These are phyloP conservation scores for Zaprionus ghesquierei DNA, from an alignment of 1,140 invertebrate genomes.

Conservation along the genomic window DNA sequence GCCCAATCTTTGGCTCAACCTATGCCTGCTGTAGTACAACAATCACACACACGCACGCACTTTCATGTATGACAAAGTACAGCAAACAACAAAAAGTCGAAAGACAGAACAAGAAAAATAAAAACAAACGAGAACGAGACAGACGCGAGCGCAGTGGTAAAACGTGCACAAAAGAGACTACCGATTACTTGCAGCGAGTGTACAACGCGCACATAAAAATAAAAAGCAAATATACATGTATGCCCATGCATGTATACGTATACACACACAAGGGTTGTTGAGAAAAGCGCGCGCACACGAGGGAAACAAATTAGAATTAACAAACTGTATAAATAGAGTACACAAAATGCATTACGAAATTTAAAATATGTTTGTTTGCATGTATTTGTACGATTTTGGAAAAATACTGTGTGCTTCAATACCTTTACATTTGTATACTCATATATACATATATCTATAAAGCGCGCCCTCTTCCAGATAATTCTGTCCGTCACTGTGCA, in stretches of 20 bases:
- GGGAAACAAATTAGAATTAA: slow-evolving; percentile 53
- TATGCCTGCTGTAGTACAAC: slow-evolving; percentile 28
- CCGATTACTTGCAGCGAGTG: slow-evolving; percentile 56
- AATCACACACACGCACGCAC: slow-evolving; percentile 4
- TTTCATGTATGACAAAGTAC: slow-evolving; percentile 67
- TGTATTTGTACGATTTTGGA: slow-evolving; percentile 51
- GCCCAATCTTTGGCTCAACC: slow-evolving; percentile 49
- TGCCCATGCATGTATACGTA: slow-evolving; percentile 5
- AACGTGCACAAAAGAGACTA: slow-evolving; percentile 61
- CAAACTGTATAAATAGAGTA: slow-evolving; percentile 29
- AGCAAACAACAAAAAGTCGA: slow-evolving; percentile 80
- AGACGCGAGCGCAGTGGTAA: slow-evolving; percentile 64
- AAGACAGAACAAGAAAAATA: slow-evolving; percentile 77
- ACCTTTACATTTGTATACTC: not conserved
- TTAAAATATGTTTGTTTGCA: slow-evolving; percentile 26
- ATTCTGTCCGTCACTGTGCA: slow-evolving; percentile 39
- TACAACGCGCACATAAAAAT: slow-evolving; percentile 33
- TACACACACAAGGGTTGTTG: slow-evolving; percentile 43
- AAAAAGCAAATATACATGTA: slow-evolving; percentile 52
- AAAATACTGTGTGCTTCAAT: slow-evolving; percentile 53
- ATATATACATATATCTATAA: slow-evolving; percentile 9
- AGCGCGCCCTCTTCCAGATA: slow-evolving; percentile 48
- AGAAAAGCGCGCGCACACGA: slow-evolving; percentile 78
- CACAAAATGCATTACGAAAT: slow-evolving; percentile 48
- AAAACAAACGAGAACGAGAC: slow-evolving; percentile 69